Evolutionary conservation across 2,113 vertebrate genomes (phyloP).

Genomic region (Xenopus laevis): DNA sequence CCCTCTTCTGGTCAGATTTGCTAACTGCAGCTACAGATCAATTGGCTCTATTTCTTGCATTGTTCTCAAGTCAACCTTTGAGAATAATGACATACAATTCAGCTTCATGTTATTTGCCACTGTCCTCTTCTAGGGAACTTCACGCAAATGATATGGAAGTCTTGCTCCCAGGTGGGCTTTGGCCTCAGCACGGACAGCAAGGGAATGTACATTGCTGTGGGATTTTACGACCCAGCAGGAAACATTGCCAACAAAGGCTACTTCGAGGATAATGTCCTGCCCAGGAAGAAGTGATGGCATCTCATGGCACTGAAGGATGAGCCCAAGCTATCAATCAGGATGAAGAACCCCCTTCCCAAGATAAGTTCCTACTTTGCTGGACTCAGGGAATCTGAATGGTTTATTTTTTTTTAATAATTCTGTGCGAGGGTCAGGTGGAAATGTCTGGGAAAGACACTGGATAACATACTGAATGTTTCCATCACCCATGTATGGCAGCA

Average conservation of each 20-base stretch:
- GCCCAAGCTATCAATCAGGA: too few relatives aligned
- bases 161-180: slow-evolving; percentile 47
- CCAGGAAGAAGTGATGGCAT: slow-evolving; percentile 37
- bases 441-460: too few relatives aligned
- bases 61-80: too few relatives aligned
- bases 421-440: too few relatives aligned
- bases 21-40: too few relatives aligned
- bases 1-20: too few relatives aligned
- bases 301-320: too few relatives aligned
- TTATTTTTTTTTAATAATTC: neutral
- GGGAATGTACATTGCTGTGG: slow-evolving; percentile 54
- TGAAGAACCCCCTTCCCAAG: neutral
- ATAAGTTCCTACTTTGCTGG: neutral
- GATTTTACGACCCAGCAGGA: slow-evolving; percentile 53
- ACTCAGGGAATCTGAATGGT: neutral
- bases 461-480: too few relatives aligned
- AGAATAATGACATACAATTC: too few relatives aligned
- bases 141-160: slow-evolving; percentile 59
- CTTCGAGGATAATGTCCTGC: slow-evolving; percentile 55
- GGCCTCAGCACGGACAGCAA: slow-evolving; percentile 52
- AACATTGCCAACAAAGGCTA: slow-evolving; percentile 51
- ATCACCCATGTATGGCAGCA: too few relatives aligned
- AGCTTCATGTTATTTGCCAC: too few relatives aligned
- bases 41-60: too few relatives aligned
- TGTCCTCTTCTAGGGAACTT: slow-evolving; percentile 51